Evolutionary conservation across 2,888 invertebrate species (phyloP), one percentile per base, ranked within the genome.

Genomic region (Phortica magna): DNA sequence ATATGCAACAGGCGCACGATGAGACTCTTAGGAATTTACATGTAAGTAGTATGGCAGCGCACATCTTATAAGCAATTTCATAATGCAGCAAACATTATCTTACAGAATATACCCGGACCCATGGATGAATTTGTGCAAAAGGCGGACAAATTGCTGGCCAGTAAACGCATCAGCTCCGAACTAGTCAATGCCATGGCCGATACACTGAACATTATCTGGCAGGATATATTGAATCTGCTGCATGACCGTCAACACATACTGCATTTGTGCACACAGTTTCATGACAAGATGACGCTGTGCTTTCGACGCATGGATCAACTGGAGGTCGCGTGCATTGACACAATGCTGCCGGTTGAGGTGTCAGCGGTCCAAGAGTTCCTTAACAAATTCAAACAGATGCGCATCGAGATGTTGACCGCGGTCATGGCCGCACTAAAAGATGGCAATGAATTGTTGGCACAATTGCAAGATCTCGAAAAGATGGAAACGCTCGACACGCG

Each of bases 131-230:
- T 98, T 78, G 94, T 97, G 78, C 94, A 95, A 74, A 95, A 96
- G 92, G 97, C 97, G n/a, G 97, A 98, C 91, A 95, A 95, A 88
- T 93, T 97, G 82, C 95, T 97, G 83, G 94, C 95, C 75, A 95
- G 95, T 42, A 95, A 96, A 89, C 94, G 95, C 88, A 95, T 96
- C 55, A 93, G 94, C 83, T 94, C 95, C 42, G 95, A 96, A 92
- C 96, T 97, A 42, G 96, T 97, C 91, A 95, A 95, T 76, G 97
- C 97, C 53, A 98, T 98, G 97, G 97, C 97, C 17, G 96, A 96
- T 89, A 95, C 95, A 6, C 90, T 95, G 70, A 94, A 94, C 76
- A 93, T 94, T 78, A 95, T 95, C 5, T 98, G 97, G 98, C 94
- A 94, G 85, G 97, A 97, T 89, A 95, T 98, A 76, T 95, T 97